These are phyloP conservation scores for Xestia c-nigrum DNA, from an alignment of 2,888 invertebrate genomes.

Conservation along the genomic window DNA sequence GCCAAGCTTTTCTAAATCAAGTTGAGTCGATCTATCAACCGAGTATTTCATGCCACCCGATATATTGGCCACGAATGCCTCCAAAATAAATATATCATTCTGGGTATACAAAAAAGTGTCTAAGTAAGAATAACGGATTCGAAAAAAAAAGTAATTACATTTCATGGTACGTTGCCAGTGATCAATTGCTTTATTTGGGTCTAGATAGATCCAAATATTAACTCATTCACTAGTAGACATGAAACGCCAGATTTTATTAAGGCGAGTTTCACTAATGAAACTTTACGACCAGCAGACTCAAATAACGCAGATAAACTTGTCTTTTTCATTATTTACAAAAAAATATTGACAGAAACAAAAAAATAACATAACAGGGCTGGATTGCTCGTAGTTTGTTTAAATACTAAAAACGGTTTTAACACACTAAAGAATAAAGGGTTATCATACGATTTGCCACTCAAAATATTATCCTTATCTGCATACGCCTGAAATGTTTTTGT, in stretches of 20 bases:
- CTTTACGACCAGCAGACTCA: background rate
- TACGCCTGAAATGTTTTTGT: background rate
- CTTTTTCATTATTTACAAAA: background rate
- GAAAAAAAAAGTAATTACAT: conserved; percentile 37
- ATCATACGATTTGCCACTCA: background rate
- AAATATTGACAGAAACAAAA: background rate
- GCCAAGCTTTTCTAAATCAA: conserved; percentile 51
- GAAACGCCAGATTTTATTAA: background rate
- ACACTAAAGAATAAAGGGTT: background rate
- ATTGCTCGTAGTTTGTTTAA: background rate
- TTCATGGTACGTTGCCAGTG: background rate
- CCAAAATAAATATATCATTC: conserved; percentile 54
- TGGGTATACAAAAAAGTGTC: conserved; percentile 9
- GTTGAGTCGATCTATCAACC: conserved; percentile 55
- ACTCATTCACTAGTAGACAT: background rate
- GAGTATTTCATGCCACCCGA: conserved; percentile 25
- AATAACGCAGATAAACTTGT: background rate
- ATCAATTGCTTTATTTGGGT: conserved; percentile 18
- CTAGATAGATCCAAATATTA: background rate
- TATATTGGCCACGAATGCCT: conserved; percentile 27
- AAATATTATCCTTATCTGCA: background rate
- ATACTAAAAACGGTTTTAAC: background rate
- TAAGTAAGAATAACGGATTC: conserved; percentile 7
- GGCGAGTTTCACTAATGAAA: background rate
- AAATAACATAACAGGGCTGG: background rate